Percentiles rank a stretch among this genome's conserved stretches.
These are phyloP conservation scores for Chironomus striatipennis DNA, from an alignment of 1,140 invertebrate species.

Conservation along the genomic window DNA sequence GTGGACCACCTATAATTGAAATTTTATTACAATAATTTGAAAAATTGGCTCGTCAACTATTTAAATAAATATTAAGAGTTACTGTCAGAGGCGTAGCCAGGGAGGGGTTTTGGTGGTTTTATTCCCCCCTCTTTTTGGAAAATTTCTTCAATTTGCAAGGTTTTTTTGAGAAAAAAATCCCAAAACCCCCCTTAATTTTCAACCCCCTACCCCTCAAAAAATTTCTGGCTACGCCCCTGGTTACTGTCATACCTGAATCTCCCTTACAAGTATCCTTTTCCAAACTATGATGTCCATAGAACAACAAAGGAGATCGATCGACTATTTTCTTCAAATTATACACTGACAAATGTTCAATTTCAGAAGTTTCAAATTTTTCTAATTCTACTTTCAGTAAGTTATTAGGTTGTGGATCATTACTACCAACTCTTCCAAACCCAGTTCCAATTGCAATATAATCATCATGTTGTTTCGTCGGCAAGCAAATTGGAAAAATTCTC, in stretches of 20 bases:
- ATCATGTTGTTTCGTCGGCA: not conserved
- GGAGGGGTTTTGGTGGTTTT: too few relatives aligned
- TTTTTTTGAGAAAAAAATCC: too few relatives aligned
- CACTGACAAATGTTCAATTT: not conserved
- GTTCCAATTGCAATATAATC: not conserved
- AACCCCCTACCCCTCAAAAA: too few relatives aligned
- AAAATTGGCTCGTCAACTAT: too few relatives aligned
- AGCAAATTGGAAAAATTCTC: not conserved
- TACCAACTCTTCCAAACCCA: not conserved
- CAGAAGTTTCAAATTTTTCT: not conserved
- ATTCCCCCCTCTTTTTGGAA: too few relatives aligned
- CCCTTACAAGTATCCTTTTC: not conserved
- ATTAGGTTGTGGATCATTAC: not conserved
- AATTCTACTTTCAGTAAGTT: not conserved
- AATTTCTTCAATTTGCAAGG: too few relatives aligned
- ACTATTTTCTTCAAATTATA: not conserved
- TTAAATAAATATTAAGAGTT: too few relatives aligned
- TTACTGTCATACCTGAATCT: too few relatives aligned
- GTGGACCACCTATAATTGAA: slow-evolving; percentile 32
- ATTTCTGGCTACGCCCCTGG: too few relatives aligned
- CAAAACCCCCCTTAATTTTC: too few relatives aligned
- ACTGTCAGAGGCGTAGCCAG: too few relatives aligned
- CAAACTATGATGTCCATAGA: not conserved
- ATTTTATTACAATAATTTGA: too few relatives aligned
- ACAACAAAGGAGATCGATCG: not conserved